Base-by-base conservation (phyloP, 2,797 vertebrate species). In the Lepilemur ruficaudatus region DNA sequence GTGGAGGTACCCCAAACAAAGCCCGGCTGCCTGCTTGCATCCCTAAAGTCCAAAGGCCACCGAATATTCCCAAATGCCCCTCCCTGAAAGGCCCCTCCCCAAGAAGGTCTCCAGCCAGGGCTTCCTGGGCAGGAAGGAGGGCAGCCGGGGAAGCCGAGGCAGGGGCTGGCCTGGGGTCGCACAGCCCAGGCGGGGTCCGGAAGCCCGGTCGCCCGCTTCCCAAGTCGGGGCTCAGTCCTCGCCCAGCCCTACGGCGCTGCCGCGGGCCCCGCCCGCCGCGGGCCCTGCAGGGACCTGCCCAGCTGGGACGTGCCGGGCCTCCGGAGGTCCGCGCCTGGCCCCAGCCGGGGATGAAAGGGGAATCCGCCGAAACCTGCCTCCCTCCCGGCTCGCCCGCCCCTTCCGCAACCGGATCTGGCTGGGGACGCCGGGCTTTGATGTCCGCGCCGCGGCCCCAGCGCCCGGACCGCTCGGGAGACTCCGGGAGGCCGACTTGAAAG, bases 321-420 rank as follows among this genome's bases (percentile, higher is more conserved):
- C 96, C 28, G 13, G 92, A 92, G 97, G 96, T 76, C 96, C 82
- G 95, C 38, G 93, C n/a, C 72, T n/a, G 69, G 55, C 95, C 95
- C 63, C n/a, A 75, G 55, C 91, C n/a, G 28, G 17, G 96, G 96
- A 98, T 97, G 93, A 97, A 98, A 97, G 89, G 91, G 72, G 96
- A 76, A 78, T 69, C 83, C 4, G 82, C 94, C 65, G 35, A 78
- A 91, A 96, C 92, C 94, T 93, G 94, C 92, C 85, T 86, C 89
- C 90, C 76, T 76, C 70, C 70, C 22, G 72, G 92, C 95, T 80
- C 25, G 81, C 92, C 93, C 46, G 75, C 96, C 94, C 89, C 96
- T 92, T 76, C 96, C 91, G 89, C 91, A 88, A 65, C 83, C 82
- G 72, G 95, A 94, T 93, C 92, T 9, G 73, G 90, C 89, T 52